phyloP scores from a whole-genome alignment of 1,140 invertebrate species.

The Idris sp. region DNA sequence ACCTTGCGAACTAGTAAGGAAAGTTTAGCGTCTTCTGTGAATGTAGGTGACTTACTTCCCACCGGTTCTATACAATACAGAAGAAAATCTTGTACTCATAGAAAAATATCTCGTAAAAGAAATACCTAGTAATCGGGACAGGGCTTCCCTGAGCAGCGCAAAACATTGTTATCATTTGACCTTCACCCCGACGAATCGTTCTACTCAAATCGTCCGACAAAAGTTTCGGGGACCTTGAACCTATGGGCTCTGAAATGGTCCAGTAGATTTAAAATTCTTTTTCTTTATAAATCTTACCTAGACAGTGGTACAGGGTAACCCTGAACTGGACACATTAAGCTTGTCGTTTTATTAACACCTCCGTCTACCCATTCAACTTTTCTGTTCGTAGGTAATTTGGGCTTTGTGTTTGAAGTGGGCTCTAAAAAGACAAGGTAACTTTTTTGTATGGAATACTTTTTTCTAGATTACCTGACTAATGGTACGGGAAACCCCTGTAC shows the following conservation, averaged over 20 bases:
- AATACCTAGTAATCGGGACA: constrained; percentile 78
- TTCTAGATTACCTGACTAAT: constrained; percentile 70
- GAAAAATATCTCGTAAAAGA: no score
- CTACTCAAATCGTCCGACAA: constrained; percentile 83
- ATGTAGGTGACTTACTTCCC: constrained; percentile 71
- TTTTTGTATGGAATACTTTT: no score
- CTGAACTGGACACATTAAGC: constrained; percentile 80
- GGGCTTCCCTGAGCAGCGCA: constrained; percentile 77
- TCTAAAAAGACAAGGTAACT: constrained; percentile 70
- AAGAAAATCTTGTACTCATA: constrained; percentile 12
- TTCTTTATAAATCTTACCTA: constrained; percentile 71
- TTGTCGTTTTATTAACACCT: constrained; percentile 47
- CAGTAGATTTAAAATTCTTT: no score
- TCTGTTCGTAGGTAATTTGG: constrained; percentile 78
- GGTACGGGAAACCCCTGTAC: constrained; percentile 85
- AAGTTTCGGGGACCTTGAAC: constrained; percentile 86
- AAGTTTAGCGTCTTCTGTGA: constrained; percentile 70
- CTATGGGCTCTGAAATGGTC: constrained; percentile 84
- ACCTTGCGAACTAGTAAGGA: constrained; percentile 69
- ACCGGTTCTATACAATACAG: constrained; percentile 68
- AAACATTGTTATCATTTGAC: constrained; percentile 71
- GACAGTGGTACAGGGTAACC: constrained; percentile 80
- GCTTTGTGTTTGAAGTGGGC: constrained; percentile 78
- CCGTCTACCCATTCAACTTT: constrained; percentile 76
- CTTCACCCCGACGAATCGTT: constrained; percentile 76